Base-by-base conservation (phyloP, 2,888 invertebrate genomes). In the Trilocha varians region DNA sequence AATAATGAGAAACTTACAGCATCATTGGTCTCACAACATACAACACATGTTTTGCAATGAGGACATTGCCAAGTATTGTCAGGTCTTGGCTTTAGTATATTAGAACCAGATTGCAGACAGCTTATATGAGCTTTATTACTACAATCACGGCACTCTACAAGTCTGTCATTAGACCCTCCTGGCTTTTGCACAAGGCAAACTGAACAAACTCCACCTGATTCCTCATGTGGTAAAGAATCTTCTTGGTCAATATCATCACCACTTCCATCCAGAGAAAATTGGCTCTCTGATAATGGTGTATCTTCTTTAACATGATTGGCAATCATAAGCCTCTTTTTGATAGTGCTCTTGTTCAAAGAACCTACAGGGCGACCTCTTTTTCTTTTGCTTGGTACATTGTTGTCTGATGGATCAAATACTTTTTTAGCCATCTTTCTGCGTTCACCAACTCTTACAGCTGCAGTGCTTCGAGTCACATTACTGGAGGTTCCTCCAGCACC, bases 11-110 rank as follows among this genome's bases (percentile, higher is more conserved):
- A 17, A 88, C 90, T 89, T 84, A 93, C 89, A 66, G 90, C 89
- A 76, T 91, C 91, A 55, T 90, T 89, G 6, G 92, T 91, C 78
- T 94, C 93, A 55, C 89, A 90, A 64, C 96, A 96, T 34, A 94
- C 85, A 36, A 90, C 89, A 74, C 97, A 97, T 9, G 91, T 93
- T 74, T 95, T 96, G 62, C 97, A 97, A 64, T 94, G 92, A 40
- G 93, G 93, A 68, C 97, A 97, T 59, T 95, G 95, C 94, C 95
- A 97, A 18, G 90, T 90, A 52, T 89, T 89, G 52, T 90, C 90
- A 34, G 89, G 88, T 37, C 88, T 77, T 52, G 89, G 87, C 63
- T 90, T 89, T 36, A 89, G 70, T 67, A 91, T 87, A 55, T 91
- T 88, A 53, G 91, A 90, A 9, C 91, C 90, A 38, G 89, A 87